Evolutionary conservation across 2,797 vertebrate species (phyloP).

Genomic region (Anguilla marmorata): DNA sequence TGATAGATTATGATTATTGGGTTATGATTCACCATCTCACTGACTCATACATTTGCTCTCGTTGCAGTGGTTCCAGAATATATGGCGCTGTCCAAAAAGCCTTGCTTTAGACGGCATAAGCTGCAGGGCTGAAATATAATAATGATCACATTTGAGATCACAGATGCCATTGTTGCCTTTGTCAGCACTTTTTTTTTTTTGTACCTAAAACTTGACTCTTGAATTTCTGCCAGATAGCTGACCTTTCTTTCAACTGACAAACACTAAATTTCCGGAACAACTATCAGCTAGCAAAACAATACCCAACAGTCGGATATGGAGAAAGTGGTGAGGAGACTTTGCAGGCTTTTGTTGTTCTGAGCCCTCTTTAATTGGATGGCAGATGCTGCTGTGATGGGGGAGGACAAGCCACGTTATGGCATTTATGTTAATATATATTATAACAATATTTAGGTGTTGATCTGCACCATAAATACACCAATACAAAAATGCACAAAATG

Average conservation of each 20-base stretch:
- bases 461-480: background rate
- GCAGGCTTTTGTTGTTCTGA: background rate
- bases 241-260: conserved; percentile 30
- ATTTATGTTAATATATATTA: background rate
- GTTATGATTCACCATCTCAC: conserved; percentile 12
- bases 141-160: conserved; percentile 13
- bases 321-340: background rate
- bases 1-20: background rate
- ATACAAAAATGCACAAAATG: background rate
- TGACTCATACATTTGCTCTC: background rate
- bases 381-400: conserved; percentile 2
- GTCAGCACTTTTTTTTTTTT: conserved; percentile 20
- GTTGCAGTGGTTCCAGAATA: background rate
- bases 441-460: background rate
- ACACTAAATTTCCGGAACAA: background rate
- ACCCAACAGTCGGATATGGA: background rate
- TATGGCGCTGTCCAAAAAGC: background rate
- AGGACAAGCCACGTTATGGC: background rate
- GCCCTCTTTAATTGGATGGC: background rate
- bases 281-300: conserved; percentile 6
- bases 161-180: background rate
- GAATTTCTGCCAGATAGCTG: conserved; percentile 27
- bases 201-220: conserved; percentile 7
- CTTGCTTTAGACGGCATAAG: background rate
- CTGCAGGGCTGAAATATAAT: background rate